A percentile compares a stretch with the other conserved stretches of the same genome.
Evolutionary conservation across 1,140 invertebrate species (phyloP).

Genomic region (Homarus americanus): DNA sequence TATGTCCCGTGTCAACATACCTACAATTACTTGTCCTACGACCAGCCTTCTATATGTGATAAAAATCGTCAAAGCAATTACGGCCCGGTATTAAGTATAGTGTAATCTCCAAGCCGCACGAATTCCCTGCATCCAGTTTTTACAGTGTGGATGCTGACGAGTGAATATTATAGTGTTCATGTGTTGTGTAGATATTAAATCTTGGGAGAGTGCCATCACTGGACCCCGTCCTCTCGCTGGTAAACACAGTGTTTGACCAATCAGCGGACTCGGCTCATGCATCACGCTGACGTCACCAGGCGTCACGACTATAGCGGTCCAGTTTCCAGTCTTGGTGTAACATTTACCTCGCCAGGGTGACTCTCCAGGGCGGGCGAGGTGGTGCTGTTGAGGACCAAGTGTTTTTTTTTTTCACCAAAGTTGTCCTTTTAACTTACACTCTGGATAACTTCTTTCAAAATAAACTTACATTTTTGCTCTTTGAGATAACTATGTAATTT

Average conservation of each 20-base stretch:
- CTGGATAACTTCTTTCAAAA: no score
- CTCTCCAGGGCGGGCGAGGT: no score
- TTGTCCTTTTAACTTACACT: no score
- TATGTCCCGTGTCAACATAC: slow-evolving; percentile 56
- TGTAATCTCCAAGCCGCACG: slow-evolving; percentile 47
- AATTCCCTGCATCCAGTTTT: slow-evolving; percentile 32
- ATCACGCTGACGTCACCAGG: slow-evolving; percentile 28
- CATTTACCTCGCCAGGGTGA: no score
- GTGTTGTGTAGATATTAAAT: slow-evolving; percentile 54
- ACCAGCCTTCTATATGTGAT: slow-evolving; percentile 45
- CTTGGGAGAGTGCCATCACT: not conserved
- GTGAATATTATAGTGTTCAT: slow-evolving; percentile 56
- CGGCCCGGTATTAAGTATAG: slow-evolving; percentile 38
- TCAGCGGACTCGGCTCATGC: slow-evolving; percentile 8
- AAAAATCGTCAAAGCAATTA: slow-evolving; percentile 60
- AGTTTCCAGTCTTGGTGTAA: not conserved
- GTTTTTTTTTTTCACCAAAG: no score
- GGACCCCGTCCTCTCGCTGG: not conserved
- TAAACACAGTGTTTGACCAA: slow-evolving; percentile 27
- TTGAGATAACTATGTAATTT: no score
- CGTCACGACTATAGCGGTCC: slow-evolving; percentile 5
- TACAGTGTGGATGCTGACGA: slow-evolving; percentile 30
- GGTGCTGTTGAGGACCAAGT: no score
- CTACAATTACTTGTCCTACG: slow-evolving; percentile 41
- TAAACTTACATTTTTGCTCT: no score